Percentiles rank a stretch among this genome's conserved stretches.
Evolutionary conservation across 2,113 vertebrate species (phyloP).

Genomic region (Nesoenas mayeri): DNA sequence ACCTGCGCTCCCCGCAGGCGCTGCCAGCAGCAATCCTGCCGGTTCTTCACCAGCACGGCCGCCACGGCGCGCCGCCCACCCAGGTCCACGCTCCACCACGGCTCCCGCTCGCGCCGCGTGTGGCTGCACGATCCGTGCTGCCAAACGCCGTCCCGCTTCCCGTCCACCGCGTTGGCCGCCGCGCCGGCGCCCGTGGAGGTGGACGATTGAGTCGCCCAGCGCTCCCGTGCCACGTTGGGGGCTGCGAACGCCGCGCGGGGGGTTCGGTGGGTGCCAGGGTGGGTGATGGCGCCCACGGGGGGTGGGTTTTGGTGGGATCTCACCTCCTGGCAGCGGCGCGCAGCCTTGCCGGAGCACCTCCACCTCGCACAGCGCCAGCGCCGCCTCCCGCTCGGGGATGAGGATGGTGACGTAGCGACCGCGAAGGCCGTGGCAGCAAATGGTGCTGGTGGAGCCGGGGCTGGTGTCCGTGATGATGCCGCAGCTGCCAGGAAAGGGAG

Average conservation of each 20-base stretch:
- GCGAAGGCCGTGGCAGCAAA: neutral
- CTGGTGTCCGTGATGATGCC: neutral
- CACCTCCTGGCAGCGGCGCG: neutral
- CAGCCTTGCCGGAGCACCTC: neutral
- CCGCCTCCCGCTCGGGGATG: neutral
- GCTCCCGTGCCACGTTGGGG: neutral
- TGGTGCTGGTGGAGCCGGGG: neutral
- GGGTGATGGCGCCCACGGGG: too few relatives aligned
- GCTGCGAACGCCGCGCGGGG: neutral
- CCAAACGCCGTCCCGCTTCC: neutral
- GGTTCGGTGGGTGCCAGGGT: too few relatives aligned
- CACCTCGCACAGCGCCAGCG: neutral
- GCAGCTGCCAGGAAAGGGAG: neutral
- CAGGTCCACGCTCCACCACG: neutral
- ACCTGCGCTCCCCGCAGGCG: neutral
- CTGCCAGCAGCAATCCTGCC: neutral
- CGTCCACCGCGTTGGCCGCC: neutral
- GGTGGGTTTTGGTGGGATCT: neutral
- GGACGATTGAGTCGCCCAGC: too few relatives aligned
- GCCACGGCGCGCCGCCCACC: neutral
- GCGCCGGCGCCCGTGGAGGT: neutral
- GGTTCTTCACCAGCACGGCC: neutral
- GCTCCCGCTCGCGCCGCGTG: neutral
- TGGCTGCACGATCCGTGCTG: neutral
- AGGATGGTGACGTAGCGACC: neutral